Evolutionary conservation across 2,797 vertebrate species (phyloP).

Genomic region (Staurois parvus): DNA sequence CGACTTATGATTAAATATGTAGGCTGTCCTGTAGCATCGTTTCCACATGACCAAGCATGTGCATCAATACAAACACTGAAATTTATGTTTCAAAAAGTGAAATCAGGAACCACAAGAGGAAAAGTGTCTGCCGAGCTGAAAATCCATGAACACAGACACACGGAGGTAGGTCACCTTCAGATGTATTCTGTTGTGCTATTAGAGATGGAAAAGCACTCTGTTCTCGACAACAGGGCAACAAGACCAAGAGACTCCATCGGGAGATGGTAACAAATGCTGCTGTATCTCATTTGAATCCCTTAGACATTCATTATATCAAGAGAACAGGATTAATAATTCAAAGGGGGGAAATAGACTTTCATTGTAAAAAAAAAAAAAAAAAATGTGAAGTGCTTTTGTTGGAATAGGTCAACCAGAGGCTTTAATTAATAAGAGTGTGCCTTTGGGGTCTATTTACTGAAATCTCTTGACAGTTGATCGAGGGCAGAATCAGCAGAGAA

Average conservation of each 20-base stretch:
- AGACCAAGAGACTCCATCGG: conserved; percentile 31
- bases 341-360: conserved; percentile 23
- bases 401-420: conserved; percentile 46
- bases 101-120: conserved; percentile 29
- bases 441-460: conserved; percentile 46
- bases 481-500: conserved; percentile 13
- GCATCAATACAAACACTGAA: neutral
- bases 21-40: conserved; percentile 19
- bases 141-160: conserved; percentile 3
- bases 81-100: conserved; percentile 31
- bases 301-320: conserved; percentile 60
- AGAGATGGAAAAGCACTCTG: conserved; percentile 13
- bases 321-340: conserved; percentile 57
- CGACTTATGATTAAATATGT: conserved; percentile 38
- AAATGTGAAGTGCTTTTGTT: conserved; percentile 49
- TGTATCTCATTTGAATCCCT: conserved; percentile 61
- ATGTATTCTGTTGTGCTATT: conserved; percentile 9
- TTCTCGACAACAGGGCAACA: conserved; percentile 44
- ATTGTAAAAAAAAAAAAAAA: conserved; percentile 13
- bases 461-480: conserved; percentile 31
- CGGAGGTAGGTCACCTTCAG: conserved; percentile 58
- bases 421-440: conserved; percentile 47
- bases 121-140: conserved; percentile 32
- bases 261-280: conserved; percentile 55
- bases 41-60: conserved; percentile 28